Percentiles rank a stretch among this genome's conserved stretches.
These are phyloP conservation scores for Odontophorus gujanensis DNA, from an alignment of 2,113 vertebrate genomes.

Conservation along the genomic window DNA sequence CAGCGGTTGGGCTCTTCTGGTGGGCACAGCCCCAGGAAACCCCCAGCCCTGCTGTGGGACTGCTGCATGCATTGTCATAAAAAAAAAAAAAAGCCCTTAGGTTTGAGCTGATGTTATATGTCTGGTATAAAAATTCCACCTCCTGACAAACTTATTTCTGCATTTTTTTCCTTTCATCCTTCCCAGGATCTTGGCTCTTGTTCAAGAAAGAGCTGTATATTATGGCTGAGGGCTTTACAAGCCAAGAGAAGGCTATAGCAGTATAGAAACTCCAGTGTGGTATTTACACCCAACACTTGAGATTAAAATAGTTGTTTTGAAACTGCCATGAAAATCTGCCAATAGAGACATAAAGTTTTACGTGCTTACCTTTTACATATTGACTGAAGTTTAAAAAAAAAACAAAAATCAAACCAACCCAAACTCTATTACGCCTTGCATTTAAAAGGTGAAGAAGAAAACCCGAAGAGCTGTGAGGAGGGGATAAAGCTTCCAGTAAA, in stretches of 20 bases:
- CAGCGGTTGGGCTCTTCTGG: neutral
- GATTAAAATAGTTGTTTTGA: slow-evolving; percentile 1
- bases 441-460: neutral
- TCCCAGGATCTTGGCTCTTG: slow-evolving; percentile 4
- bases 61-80: neutral
- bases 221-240: slow-evolving; percentile 2
- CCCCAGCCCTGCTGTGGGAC: neutral
- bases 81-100: neutral
- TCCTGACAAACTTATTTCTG: slow-evolving; percentile 15
- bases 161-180: slow-evolving; percentile 13
- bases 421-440: neutral
- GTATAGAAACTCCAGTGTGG: neutral
- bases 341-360: neutral
- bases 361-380: neutral
- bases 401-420: neutral
- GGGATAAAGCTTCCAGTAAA: neutral
- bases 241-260: neutral
- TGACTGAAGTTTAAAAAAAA: neutral
- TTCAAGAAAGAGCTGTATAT: slow-evolving; percentile 11
- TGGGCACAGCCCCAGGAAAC: neutral
- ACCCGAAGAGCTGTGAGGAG: neutral
- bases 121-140: neutral
- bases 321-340: slow-evolving; percentile 7
- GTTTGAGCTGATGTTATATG: neutral
- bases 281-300: slow-evolving; percentile 30